Conservation (phyloP, 2,888 invertebrate species). For the Pandemis cinnamomeana region DNA sequence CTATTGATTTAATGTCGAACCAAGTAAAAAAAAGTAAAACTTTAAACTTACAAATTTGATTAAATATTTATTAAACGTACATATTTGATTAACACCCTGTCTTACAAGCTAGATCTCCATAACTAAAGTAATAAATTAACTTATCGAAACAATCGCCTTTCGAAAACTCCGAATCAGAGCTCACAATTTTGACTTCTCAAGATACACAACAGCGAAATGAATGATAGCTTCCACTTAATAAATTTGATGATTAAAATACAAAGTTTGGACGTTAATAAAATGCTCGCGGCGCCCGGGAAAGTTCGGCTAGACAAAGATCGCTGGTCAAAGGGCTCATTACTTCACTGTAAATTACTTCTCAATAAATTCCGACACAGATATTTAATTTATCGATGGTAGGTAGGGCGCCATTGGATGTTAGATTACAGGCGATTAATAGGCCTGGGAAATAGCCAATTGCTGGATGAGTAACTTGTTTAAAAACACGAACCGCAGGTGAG, state of each 20-base stretch:
- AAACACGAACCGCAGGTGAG: no score
- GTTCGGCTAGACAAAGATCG: conserved; percentile 37
- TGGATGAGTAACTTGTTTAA: no score
- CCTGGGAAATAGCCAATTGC: no score
- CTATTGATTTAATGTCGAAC: no score
- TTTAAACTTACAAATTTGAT: no score
- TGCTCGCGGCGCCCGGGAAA: conserved; percentile 35
- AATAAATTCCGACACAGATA: conserved; percentile 39
- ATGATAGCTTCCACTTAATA: conserved; percentile 41
- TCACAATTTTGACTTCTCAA: conserved; percentile 37
- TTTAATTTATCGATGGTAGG: conserved; percentile 32
- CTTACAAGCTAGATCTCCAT: not conserved
- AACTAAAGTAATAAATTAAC: conserved; percentile 4
- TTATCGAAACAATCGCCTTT: conserved; percentile 5
- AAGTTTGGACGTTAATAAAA: conserved; percentile 42
- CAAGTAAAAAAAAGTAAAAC: no score
- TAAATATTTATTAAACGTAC: not conserved
- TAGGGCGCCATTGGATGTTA: not conserved
- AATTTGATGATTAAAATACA: conserved; percentile 41
- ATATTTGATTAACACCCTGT: not conserved
- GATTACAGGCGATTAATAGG: not conserved
- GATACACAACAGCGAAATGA: conserved; percentile 36
- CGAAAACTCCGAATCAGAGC: conserved; percentile 19
- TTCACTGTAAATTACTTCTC: conserved; percentile 40
- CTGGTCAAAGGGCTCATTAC: conserved; percentile 41